phyloP scores from a whole-genome alignment of 2,797 vertebrate genomes.

The Gymnopithys bicolor region DNA sequence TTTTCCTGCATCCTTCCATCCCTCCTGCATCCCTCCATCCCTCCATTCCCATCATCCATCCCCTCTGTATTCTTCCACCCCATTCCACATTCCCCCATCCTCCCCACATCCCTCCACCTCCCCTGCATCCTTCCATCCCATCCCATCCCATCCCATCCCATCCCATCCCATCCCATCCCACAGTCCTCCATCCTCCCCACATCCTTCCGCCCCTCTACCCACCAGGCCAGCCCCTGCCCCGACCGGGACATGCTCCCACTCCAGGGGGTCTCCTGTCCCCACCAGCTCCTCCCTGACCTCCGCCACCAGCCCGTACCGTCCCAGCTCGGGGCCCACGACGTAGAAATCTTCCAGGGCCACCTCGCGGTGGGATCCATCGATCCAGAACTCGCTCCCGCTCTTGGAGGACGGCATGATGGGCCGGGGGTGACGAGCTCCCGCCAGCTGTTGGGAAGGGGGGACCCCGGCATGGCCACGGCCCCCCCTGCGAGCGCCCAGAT shows the following conservation, averaged over 20 bases:
- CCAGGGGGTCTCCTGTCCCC: not conserved
- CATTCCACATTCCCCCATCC: not conserved
- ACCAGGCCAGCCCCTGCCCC: not conserved
- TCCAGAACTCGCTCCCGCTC: constrained; percentile 84
- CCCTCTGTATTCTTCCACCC: no score
- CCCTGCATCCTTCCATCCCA: not conserved
- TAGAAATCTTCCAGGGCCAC: constrained; percentile 85
- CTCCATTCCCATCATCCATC: not conserved
- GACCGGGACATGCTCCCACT: accelerated
- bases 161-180: not conserved
- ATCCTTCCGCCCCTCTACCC: not conserved
- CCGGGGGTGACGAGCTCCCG: not conserved
- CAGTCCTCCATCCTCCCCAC: no score
- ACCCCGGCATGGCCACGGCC: accelerated
- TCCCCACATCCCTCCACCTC: not conserved
- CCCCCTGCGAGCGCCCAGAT: not conserved
- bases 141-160: not conserved
- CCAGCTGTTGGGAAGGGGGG: not conserved
- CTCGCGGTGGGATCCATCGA: constrained; percentile 85
- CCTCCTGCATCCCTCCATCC: not conserved
- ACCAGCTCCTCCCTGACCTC: not conserved
- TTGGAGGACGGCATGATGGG: constrained; percentile 83
- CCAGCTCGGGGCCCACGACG: constrained; percentile 74
- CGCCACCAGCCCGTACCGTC: constrained; percentile 6
- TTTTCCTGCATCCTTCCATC: not conserved